These are phyloP conservation scores for Patella depressa DNA, from an alignment of 2,888 invertebrate genomes.

Conservation along the genomic window DNA sequence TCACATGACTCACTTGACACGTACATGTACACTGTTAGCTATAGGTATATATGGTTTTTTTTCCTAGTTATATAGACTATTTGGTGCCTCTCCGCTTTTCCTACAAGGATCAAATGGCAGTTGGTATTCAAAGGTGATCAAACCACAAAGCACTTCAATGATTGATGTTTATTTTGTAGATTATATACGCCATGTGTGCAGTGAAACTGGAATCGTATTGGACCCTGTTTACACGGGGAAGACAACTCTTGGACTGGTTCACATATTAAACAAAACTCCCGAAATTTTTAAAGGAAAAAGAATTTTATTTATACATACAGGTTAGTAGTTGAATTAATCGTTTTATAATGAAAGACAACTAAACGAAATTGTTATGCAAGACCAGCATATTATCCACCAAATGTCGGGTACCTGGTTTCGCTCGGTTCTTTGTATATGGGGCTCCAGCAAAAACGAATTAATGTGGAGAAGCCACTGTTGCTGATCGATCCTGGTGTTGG, in stretches of 20 bases:
- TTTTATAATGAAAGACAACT: neutral
- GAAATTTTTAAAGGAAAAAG: conserved; percentile 52
- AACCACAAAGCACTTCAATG: neutral
- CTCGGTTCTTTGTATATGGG: neutral
- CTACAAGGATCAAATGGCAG: too few species aligned
- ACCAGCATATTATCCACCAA: neutral
- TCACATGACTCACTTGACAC: too few species aligned
- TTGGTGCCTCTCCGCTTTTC: too few species aligned
- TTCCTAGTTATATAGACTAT: too few species aligned
- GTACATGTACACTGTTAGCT: too few species aligned
- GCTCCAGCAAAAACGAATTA: too few species aligned
- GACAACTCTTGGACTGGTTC: conserved; percentile 53
- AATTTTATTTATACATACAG: conserved; percentile 61
- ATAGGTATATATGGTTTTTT: too few species aligned
- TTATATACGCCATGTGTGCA: conserved; percentile 50
- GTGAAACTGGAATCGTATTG: conserved; percentile 56
- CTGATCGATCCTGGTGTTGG: too few species aligned
- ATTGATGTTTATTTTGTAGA: conserved; percentile 41
- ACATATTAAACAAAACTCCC: conserved; percentile 51
- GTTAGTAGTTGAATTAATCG: conserved; percentile 33
- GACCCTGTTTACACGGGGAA: conserved; percentile 67
- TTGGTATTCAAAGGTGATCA: too few species aligned
- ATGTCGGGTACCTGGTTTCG: neutral
- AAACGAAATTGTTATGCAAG: neutral
- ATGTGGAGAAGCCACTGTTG: too few species aligned